Evolutionary conservation across 2,797 vertebrate genomes (phyloP).

Genomic region (Craterocephalus amniculus): DNA sequence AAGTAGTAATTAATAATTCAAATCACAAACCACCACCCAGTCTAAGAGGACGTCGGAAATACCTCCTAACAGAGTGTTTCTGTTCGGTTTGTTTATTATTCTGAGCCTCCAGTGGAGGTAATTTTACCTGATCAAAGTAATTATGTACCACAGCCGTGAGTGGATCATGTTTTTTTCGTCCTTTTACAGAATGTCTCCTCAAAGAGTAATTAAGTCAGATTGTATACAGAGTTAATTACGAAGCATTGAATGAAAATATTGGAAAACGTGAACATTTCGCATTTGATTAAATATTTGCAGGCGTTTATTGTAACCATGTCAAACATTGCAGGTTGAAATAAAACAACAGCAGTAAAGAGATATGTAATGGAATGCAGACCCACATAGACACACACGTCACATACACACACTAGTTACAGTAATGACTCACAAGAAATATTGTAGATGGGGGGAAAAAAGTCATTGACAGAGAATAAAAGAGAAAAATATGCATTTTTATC

Average conservation of each 20-base stretch:
- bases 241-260: constrained; percentile 72
- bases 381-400: constrained; percentile 18
- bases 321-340: constrained; percentile 15
- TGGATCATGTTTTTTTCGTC: constrained; percentile 36
- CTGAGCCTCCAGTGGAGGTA: background rate
- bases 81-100: constrained; percentile 24
- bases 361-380: constrained; percentile 12
- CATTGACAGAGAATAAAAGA: constrained; percentile 40
- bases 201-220: constrained; percentile 65
- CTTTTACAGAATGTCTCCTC: constrained; percentile 36
- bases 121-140: constrained; percentile 45
- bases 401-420: constrained; percentile 38
- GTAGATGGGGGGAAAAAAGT: constrained; percentile 51
- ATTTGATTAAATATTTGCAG: constrained; percentile 74
- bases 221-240: constrained; percentile 75
- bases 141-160: constrained; percentile 31
- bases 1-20: constrained; percentile 72
- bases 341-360: constrained; percentile 32
- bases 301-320: constrained; percentile 66
- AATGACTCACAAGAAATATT: constrained; percentile 70
- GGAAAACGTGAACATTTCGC: constrained; percentile 58
- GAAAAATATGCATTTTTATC: constrained; percentile 78
- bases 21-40: constrained; percentile 42
- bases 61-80: constrained; percentile 24
- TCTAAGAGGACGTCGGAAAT: constrained; percentile 28